Conservation (phyloP, 1,140 invertebrate genomes). For the Liolophura sinensis region DNA sequence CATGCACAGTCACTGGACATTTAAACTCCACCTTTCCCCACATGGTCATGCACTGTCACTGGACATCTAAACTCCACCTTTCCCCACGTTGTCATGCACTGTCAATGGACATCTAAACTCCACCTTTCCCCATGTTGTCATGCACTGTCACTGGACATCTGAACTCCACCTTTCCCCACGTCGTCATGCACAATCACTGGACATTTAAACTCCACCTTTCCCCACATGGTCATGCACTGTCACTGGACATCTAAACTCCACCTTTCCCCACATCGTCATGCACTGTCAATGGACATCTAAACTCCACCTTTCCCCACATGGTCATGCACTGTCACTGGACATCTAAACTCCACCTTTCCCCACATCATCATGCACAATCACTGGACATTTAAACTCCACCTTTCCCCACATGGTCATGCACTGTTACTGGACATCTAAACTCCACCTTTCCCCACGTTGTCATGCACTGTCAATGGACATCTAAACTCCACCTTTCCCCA, state of each 20-base stretch:
- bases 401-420: constrained; percentile 54
- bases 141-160: not conserved
- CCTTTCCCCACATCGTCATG: constrained; percentile 8
- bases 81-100: constrained; percentile 7
- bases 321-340: not conserved
- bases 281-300: not conserved
- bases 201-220: no score
- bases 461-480: not conserved
- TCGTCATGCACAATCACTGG: constrained; percentile 9
- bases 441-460: no score
- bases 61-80: not conserved
- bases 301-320: no score
- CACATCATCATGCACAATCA: constrained; percentile 6
- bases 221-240: not conserved
- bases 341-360: no score
- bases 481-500: no score
- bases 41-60: not conserved
- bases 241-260: not conserved
- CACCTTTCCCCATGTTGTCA: constrained; percentile 4
- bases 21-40: no score
- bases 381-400: not conserved
- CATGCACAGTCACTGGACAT: constrained; percentile 1
- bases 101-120: not conserved
- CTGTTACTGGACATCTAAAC: constrained; percentile 86
- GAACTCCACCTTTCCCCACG: no score